phyloP scores from a whole-genome alignment of 2,797 vertebrate species.

The Avahi laniger region DNA sequence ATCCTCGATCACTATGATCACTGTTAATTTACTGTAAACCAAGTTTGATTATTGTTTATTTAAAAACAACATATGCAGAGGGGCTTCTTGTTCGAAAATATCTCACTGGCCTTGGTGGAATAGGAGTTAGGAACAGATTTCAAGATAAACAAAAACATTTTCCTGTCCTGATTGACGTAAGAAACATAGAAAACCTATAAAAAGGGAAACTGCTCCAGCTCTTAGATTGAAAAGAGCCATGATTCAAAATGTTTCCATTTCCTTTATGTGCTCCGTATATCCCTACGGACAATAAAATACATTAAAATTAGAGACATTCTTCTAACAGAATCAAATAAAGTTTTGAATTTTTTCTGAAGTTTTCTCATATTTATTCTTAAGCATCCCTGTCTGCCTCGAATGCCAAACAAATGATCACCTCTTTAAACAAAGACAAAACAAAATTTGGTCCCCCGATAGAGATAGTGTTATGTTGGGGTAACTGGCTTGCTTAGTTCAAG shows the following conservation, averaged over 20 bases:
- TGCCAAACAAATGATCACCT: neutral
- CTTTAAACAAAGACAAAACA: neutral
- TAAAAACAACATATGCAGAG: constrained; percentile 69
- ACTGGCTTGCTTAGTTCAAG: neutral
- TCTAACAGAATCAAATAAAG: neutral
- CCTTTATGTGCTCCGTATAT: neutral
- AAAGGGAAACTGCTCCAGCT: neutral
- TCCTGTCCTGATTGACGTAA: neutral
- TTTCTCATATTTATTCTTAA: neutral
- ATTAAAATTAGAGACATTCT: neutral
- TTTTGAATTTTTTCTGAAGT: neutral
- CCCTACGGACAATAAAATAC: neutral
- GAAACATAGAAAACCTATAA: neutral
- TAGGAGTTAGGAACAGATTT: constrained; percentile 68
- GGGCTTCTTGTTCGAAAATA: constrained; percentile 45
- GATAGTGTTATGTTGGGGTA: neutral
- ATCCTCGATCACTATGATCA: constrained; percentile 54
- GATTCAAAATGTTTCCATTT: neutral
- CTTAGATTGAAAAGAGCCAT: neutral
- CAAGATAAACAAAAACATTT: constrained; percentile 42
- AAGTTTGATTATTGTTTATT: constrained; percentile 65
- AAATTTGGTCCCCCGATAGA: neutral
- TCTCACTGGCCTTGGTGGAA: constrained; percentile 26
- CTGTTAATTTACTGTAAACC: constrained; percentile 48
- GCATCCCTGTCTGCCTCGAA: neutral